Percentiles rank a stretch among this genome's conserved stretches.
Conservation (phyloP, 2,113 vertebrate species). For the Labeo rohita region DNA sequence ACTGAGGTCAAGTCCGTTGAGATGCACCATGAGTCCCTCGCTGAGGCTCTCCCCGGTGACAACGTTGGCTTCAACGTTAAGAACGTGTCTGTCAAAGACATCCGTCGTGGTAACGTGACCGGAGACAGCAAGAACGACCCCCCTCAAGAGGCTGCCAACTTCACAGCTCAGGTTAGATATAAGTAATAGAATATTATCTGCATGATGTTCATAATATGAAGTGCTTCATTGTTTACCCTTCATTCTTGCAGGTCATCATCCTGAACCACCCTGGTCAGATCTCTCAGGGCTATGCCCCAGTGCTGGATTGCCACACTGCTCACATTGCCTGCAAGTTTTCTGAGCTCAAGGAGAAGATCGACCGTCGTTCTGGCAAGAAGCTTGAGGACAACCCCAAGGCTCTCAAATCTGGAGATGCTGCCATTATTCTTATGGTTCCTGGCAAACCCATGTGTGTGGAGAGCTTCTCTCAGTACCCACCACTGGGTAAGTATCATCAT, state of each 20-base stretch:
- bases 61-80: conserved; percentile 82
- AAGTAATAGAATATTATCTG: neutral
- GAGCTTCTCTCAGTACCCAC: conserved; percentile 78
- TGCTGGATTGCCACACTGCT: conserved; percentile 80
- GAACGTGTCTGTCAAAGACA: conserved; percentile 82
- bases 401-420: conserved; percentile 80
- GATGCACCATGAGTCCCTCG: conserved; percentile 81
- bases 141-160: conserved; percentile 72
- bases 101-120: conserved; percentile 80
- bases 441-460: conserved; percentile 80
- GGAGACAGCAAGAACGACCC: conserved; percentile 84
- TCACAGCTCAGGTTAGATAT: conserved; percentile 75
- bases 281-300: conserved; percentile 75
- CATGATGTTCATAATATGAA: neutral
- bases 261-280: conserved; percentile 82
- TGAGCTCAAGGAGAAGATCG: conserved; percentile 82
- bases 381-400: conserved; percentile 78
- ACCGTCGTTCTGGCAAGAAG: conserved; percentile 79
- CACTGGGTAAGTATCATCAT: conserved; percentile 72
- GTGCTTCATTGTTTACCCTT: neutral
- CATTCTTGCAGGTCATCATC: conserved; percentile 77
- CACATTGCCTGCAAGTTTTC: conserved; percentile 81
- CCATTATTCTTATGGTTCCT: conserved; percentile 78
- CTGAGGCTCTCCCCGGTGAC: conserved; percentile 76
- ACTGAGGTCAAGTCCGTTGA: conserved; percentile 83